Evolutionary conservation across 2,797 vertebrate species (phyloP), one percentile per base, ranked within the genome.

Genomic region (Sparidentex hasta): DNA sequence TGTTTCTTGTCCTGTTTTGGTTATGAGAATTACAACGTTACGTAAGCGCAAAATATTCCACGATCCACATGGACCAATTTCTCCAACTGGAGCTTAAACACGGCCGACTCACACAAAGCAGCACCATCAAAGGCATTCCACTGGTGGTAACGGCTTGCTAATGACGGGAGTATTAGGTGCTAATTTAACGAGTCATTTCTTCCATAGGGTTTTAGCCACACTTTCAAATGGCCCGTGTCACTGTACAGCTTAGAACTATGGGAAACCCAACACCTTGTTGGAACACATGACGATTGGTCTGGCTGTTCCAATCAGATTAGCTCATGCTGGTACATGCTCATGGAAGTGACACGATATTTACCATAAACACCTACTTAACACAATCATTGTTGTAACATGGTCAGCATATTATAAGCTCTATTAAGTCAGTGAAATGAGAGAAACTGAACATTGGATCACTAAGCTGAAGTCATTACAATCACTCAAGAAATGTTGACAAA

Each of bases 171-270:
- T 88, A 94, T 92, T 94, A 94, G 84, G 89, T 87, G 83, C 87
- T 91, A 91, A 95, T 94, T 94, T 93, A 94, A 93, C 87, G 87
- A 93, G 90, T 93, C 83, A 94, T 93, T 95, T 94, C 84, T 90
- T 91, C 90, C 85, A 92, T 91, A 90, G 89, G 93, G 87, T 93
- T 93, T 91, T 90, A 93, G 90, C 87, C 89, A 91, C 90, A 91
- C 86, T 91, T 92, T 90, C 80, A 89, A 94, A 92, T 90, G 88
- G 89, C 82, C 87, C 58, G 81, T 91, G 93, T 90, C 90, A 93
- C 90, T 92, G 90, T 91, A 90, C 87, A 87, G 85, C 88, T 92
- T 89, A 94, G 80, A 86, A 91, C 84, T 82, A 90, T 91, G 90
- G 90, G 93, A 94, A 93, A 95, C 90, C 77, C 84, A 84, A 92